Evolutionary conservation across 2,888 invertebrate species (phyloP).

Genomic region (Penaeus monodon): DNA sequence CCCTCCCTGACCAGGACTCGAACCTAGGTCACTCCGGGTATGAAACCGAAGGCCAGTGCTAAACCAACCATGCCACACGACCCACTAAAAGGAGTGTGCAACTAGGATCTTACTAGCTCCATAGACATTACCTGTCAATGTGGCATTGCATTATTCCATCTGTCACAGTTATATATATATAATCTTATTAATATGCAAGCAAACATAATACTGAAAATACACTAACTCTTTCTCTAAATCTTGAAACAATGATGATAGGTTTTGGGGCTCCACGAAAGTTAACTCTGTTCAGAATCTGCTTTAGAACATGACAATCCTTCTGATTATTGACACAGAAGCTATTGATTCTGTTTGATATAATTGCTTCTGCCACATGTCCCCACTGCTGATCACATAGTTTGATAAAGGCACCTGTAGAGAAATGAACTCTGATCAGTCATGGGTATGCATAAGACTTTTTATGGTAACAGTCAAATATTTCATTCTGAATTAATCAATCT

Average conservation of each 20-base stretch:
- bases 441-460: too few species aligned
- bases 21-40: too few species aligned
- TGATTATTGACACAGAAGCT: conserved; percentile 51
- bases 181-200: not conserved
- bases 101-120: too few species aligned
- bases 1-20: too few species aligned
- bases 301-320: conserved; percentile 36
- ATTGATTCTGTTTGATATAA: conserved; percentile 36
- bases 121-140: too few species aligned
- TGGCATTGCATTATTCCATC: too few species aligned
- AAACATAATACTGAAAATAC: not conserved
- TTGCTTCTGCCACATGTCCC: conserved; percentile 59
- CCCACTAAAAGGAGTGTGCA: too few species aligned
- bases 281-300: conserved; percentile 24
- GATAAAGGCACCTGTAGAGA: conserved; percentile 52
- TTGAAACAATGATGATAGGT: conserved; percentile 40
- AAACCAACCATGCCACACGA: too few species aligned
- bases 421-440: not conserved
- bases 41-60: too few species aligned
- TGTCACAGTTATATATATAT: too few species aligned
- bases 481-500: not conserved
- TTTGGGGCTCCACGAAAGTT: not conserved
- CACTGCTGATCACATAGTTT: conserved; percentile 48
- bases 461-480: not conserved
- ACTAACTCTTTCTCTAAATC: conserved; percentile 53